These are phyloP conservation scores for Philonicus albiceps DNA, from an alignment of 2,888 invertebrate genomes.

Conservation along the genomic window DNA sequence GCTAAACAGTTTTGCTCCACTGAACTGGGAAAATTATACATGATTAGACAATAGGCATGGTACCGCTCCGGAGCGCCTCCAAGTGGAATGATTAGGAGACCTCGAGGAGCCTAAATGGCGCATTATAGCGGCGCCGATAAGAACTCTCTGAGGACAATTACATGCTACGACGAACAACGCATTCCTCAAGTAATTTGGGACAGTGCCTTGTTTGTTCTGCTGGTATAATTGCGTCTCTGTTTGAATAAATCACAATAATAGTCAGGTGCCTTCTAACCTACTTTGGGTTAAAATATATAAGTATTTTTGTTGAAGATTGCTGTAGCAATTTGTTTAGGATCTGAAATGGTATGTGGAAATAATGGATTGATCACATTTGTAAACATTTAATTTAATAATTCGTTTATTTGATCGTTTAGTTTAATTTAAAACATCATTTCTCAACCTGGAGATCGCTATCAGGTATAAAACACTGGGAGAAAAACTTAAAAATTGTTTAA, in stretches of 20 bases:
- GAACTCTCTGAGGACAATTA: background rate
- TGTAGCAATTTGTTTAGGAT: background rate
- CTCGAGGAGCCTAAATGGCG: background rate
- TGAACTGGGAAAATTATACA: slow-evolving; percentile 17
- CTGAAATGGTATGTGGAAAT: background rate
- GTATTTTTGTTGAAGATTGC: background rate
- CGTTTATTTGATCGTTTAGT: background rate
- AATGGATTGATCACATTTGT: background rate
- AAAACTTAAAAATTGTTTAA: no score
- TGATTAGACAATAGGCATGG: background rate
- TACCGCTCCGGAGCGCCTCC: background rate
- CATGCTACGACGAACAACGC: background rate
- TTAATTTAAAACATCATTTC: no score
- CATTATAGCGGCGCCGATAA: background rate
- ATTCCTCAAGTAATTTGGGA: background rate
- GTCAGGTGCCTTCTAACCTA: background rate
- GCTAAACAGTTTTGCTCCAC: slow-evolving; percentile 14
- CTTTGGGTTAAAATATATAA: background rate
- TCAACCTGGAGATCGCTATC: no score
- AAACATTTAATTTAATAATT: background rate
- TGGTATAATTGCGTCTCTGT: background rate
- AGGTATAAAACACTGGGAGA: no score
- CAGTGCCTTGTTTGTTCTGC: background rate
- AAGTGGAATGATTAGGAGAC: background rate
- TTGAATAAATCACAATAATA: background rate